These are phyloP conservation scores for Lithosia quadra DNA, from an alignment of 2,888 invertebrate genomes.

Conservation along the genomic window DNA sequence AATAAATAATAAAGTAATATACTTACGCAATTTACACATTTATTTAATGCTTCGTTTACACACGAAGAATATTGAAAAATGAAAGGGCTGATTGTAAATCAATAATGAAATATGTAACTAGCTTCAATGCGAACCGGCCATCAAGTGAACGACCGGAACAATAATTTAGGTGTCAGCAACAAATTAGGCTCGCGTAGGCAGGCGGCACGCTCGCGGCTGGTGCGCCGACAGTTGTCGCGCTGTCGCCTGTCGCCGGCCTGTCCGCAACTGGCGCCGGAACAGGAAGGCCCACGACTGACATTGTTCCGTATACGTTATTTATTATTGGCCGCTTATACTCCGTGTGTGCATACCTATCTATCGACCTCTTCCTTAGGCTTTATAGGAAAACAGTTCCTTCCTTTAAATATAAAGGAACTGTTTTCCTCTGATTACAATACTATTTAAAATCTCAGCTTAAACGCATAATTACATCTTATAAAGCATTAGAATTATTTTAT, in stretches of 20 bases:
- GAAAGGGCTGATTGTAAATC: neutral
- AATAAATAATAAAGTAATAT: too few relatives aligned
- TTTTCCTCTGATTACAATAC: constrained; percentile 1
- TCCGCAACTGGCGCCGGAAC: constrained; percentile 30
- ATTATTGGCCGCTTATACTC: constrained; percentile 36
- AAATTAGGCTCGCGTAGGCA: constrained; percentile 38
- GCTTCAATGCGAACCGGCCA: constrained; percentile 13
- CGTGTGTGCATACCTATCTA: neutral
- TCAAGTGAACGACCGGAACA: constrained; percentile 44
- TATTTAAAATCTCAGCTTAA: neutral
- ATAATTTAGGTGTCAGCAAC: constrained; percentile 51
- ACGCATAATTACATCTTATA: neutral
- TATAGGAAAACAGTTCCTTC: too few relatives aligned
- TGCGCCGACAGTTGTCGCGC: constrained; percentile 23
- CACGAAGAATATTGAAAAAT: neutral
- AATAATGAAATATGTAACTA: constrained; percentile 11
- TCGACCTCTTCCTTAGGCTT: constrained; percentile 10
- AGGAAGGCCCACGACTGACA: constrained; percentile 46
- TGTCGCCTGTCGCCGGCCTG: constrained; percentile 29
- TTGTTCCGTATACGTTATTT: constrained; percentile 52
- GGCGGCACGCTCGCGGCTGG: constrained; percentile 23
- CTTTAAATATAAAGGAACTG: too few relatives aligned
- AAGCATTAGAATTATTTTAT: neutral
- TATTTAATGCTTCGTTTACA: too few relatives aligned
- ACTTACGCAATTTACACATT: too few relatives aligned